These are phyloP conservation scores for Drosophila buzzatii DNA, from an alignment of 2,888 invertebrate species.

Conservation along the genomic window DNA sequence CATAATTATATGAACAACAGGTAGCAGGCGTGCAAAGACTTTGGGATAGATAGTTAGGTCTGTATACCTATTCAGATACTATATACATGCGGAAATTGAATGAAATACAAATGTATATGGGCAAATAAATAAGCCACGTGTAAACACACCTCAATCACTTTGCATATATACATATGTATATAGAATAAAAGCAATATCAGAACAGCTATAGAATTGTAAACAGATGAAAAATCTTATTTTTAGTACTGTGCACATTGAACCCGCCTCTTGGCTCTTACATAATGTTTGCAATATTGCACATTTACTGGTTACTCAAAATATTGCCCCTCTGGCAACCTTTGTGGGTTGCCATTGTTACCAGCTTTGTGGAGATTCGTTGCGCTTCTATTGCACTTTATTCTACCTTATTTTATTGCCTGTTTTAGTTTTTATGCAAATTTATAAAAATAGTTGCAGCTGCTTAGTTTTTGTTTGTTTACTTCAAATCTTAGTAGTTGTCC, in stretches of 20 bases:
- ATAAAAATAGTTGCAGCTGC: slow-evolving; percentile 5
- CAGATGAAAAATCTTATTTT: slow-evolving; percentile 3
- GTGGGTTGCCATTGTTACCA: slow-evolving; percentile 20
- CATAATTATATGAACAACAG: slow-evolving; percentile 31
- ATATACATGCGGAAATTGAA: slow-evolving; percentile 25
- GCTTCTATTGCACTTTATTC: slow-evolving; percentile 14
- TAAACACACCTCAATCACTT: slow-evolving; percentile 24
- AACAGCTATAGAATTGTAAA: slow-evolving; percentile 1
- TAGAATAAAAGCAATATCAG: slow-evolving; percentile 3
- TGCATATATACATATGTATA: slow-evolving; percentile 22
- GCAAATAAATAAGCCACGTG: slow-evolving; percentile 34
- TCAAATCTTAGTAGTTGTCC: slow-evolving; percentile 2
- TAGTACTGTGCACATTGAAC: slow-evolving; percentile 9
- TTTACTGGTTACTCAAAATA: slow-evolving; percentile 3
- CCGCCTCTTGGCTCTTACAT: slow-evolving; percentile 6
- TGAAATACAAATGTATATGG: slow-evolving; percentile 19
- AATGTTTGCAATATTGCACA: not conserved
- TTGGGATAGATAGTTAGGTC: not conserved
- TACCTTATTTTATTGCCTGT: not conserved
- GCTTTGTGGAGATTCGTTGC: slow-evolving; percentile 3
- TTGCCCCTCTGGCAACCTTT: slow-evolving; percentile 40
- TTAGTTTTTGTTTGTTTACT: not conserved
- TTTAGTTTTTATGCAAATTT: slow-evolving; percentile 25
- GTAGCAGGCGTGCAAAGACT: slow-evolving; percentile 19
- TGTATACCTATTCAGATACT: not conserved